Evolutionary conservation across 1,140 invertebrate genomes (phyloP), one percentile per base, ranked within the genome.

Genomic region (Chironomus striatipennis): DNA sequence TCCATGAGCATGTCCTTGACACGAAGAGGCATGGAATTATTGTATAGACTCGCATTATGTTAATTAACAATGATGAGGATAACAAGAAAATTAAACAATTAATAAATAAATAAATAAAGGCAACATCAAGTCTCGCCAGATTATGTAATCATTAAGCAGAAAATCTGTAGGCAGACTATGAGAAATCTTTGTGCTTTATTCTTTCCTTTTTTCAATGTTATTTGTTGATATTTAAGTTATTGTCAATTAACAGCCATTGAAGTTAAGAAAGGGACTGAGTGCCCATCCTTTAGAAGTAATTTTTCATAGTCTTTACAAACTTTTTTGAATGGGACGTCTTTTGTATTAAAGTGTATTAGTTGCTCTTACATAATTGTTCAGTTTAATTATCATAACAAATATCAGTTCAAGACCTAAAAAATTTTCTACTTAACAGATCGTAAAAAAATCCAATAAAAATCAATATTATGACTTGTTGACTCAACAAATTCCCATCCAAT

Each of bases 61-160:
- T 57, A 57, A 57, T 57, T 57, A 57, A 57, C 47, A 57, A 57
- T n/a, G n/a, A 57, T 57, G n/a, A 57, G 12, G 47, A 57, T 12
- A 12, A 57, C 4, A 57, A 57, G n/a, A 57, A 57, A 57, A 57
- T 57, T 57, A 57, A 57, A 57, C 47, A 57, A 57, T 57, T 57
- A 57, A 57, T 57, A 34, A 34, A 34, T 34, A 34, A 34, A 34
- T 34, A 34, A 34, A 34, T 34, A 34, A 34, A 34, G 24, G 47
- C 47, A 57, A 57, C 47, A 57, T n/a, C 12, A 12, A 57, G 47
- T 57, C 47, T 57, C 47, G 47, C 47, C 47, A 57, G 15, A n/a
- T 57, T 15, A 15, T 57, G 12, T 57, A 47, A 47, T 47, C 43
- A n/a, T 57, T 34, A 34, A 34, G 24, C 24, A 34, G 24, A 34